Base-by-base conservation (phyloP, 2,113 vertebrate species). In the Lophura nycthemera region DNA sequence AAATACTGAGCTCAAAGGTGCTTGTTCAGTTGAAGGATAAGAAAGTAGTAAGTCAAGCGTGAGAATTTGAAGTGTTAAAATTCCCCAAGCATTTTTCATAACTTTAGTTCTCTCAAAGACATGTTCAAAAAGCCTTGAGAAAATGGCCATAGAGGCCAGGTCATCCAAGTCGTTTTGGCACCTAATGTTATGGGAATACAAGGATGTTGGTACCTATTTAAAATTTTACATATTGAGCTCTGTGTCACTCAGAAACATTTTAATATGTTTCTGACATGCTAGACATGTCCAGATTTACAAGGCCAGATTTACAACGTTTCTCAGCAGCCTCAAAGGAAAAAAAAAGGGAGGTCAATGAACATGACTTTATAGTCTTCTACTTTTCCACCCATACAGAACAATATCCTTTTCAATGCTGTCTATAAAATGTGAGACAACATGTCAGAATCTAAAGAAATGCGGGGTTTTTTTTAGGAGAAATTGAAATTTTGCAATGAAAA, bases 1-100 rank as follows among this genome's bases (percentile, higher is more conserved):
- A 69, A 56, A 70, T 30, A 40, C 4, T 0, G 0, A 67, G 20
- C 30, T 86, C 34, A 43, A 59, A 75, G 21, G 24, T 56, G 11
- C 14, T 65, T 8, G 4, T 40, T 80, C 60, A 77, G 4, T 8
- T 13, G 66, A 36, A 74, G 30, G 3, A 1, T 40, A 36, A 77
- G 9, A 16, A n/a, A 80, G 15, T 10, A 57, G 3, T 22, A 60
- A 72, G 9, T 30, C 27, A 64, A 13, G 13, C 60, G 17, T 36
- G 3, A 19, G 11, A 85, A 70, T 56, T 2, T 38, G 38, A 60
- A 66, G 10, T 25, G 24, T 34, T 70, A 54, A 40, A 42, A 65
- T 34, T 75, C 30, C 18, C 1, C 12, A 48, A 65, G 15, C 2
- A 13, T 57, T 66, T 88, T 70, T 36, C 5, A 24, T 36, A 48